phyloP scores from a whole-genome alignment of 1,140 invertebrate genomes.

The Drosophila orena region DNA sequence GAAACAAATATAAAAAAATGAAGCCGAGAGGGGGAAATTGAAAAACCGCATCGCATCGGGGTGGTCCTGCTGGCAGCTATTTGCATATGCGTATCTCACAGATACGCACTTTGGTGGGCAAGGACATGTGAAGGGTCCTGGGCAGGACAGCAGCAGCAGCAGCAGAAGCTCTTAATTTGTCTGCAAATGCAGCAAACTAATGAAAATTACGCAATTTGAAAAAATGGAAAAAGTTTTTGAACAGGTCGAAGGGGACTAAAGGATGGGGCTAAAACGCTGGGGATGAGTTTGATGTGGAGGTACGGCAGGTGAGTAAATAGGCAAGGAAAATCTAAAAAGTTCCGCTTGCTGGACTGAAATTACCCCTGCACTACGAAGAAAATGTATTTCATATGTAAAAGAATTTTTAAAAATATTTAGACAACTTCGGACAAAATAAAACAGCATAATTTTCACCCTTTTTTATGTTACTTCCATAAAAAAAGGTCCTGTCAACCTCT shows the following conservation, averaged over 20 bases:
- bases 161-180: constrained; percentile 73
- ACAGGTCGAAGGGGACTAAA: background rate
- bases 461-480: too few species aligned
- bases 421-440: too few species aligned
- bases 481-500: too few species aligned
- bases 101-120: constrained; percentile 68
- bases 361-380: too few species aligned
- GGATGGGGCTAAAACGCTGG: background rate
- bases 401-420: background rate
- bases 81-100: constrained; percentile 64
- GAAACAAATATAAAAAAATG: constrained; percentile 57
- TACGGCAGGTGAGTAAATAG: background rate
- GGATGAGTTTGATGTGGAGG: constrained; percentile 10
- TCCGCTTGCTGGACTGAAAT: background rate
- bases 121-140: constrained; percentile 6
- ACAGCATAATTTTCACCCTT: too few species aligned
- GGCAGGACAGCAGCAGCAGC: constrained; percentile 30
- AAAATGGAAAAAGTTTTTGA: constrained; percentile 63
- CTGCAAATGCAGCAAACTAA: constrained; percentile 79
- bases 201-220: constrained; percentile 82
- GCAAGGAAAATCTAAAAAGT: background rate
- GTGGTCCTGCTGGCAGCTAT: constrained; percentile 49
- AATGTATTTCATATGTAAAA: background rate
- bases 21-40: constrained; percentile 60
- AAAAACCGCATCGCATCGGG: constrained; percentile 54